Conservation (phyloP, 2,888 invertebrate species). For the Pediacus dermestoides region DNA sequence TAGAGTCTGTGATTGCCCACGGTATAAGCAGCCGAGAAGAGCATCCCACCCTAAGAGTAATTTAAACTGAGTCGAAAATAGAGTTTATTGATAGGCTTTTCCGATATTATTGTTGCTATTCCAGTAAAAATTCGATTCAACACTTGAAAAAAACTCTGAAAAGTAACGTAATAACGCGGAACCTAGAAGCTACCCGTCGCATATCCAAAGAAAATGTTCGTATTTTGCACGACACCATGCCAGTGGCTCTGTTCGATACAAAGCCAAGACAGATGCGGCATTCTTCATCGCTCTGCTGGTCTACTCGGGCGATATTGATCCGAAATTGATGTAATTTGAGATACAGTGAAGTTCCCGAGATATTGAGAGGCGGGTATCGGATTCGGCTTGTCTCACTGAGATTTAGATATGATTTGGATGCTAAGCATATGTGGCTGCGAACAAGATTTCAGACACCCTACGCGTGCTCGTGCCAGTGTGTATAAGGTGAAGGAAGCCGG, state of each 20-base stretch:
- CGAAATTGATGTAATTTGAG: conserved; percentile 49
- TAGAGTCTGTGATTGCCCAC: too few relatives aligned
- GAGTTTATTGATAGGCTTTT: conserved; percentile 4
- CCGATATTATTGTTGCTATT: conserved; percentile 6
- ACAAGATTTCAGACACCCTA: conserved; percentile 8
- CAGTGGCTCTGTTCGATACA: conserved; percentile 31
- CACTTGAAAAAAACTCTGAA: conserved; percentile 29
- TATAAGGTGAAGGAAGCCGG: conserved; percentile 7
- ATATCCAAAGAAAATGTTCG: conserved; percentile 34
- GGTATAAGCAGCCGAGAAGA: too few relatives aligned
- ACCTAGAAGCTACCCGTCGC: conserved; percentile 18
- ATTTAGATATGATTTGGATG: conserved; percentile 38
- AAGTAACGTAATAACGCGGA: conserved; percentile 37
- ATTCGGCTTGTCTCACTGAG: conserved; percentile 22
- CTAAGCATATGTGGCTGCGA: conserved; percentile 32
- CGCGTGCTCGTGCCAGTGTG: conserved; percentile 1
- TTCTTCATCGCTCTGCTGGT: conserved; percentile 25
- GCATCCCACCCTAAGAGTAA: too few relatives aligned
- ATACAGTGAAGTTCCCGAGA: conserved; percentile 39
- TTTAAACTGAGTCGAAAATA: too few relatives aligned
- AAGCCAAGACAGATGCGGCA: conserved; percentile 24
- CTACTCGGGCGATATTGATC: conserved; percentile 44
- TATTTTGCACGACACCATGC: conserved; percentile 35
- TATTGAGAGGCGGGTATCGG: conserved; percentile 29
- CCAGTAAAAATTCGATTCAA: conserved; percentile 8